Evolutionary conservation across 2,797 vertebrate species (phyloP).

Genomic region (Sarcoramphus papa): DNA sequence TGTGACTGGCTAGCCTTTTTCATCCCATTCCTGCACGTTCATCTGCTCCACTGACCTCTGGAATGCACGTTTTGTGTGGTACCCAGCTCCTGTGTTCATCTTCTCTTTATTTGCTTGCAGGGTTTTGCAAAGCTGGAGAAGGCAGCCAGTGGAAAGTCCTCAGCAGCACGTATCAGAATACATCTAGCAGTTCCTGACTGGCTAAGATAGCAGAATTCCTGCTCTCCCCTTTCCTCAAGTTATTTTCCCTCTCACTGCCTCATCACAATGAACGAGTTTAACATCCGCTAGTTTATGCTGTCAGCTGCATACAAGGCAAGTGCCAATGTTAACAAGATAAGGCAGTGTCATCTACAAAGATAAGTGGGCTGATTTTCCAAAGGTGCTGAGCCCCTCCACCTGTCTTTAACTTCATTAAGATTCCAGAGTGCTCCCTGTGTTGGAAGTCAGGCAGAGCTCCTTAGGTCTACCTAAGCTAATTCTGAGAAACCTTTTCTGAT

Average conservation of each 20-base stretch:
- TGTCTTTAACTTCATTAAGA: neutral
- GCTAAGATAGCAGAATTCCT: neutral
- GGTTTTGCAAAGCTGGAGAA: neutral
- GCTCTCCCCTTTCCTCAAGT: neutral
- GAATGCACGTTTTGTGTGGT: neutral
- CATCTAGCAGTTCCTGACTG: neutral
- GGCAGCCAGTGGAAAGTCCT: neutral
- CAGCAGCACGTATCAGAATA: neutral
- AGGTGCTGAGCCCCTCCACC: neutral
- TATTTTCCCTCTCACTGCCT: neutral
- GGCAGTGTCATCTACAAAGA: neutral
- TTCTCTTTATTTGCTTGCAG: slow-evolving; percentile 2
- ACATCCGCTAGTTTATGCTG: neutral
- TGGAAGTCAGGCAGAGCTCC: neutral
- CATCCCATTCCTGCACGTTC: neutral
- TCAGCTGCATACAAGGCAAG: neutral
- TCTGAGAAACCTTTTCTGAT: neutral
- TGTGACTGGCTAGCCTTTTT: neutral
- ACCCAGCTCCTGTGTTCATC: neutral
- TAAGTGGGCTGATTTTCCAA: neutral
- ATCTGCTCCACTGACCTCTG: neutral
- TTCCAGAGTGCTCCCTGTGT: neutral
- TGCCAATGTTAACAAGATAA: neutral
- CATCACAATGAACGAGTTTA: neutral
- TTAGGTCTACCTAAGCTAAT: neutral